These are phyloP conservation scores for Mesembrinibis cayennensis DNA, from an alignment of 2,113 vertebrate species.

Conservation along the genomic window DNA sequence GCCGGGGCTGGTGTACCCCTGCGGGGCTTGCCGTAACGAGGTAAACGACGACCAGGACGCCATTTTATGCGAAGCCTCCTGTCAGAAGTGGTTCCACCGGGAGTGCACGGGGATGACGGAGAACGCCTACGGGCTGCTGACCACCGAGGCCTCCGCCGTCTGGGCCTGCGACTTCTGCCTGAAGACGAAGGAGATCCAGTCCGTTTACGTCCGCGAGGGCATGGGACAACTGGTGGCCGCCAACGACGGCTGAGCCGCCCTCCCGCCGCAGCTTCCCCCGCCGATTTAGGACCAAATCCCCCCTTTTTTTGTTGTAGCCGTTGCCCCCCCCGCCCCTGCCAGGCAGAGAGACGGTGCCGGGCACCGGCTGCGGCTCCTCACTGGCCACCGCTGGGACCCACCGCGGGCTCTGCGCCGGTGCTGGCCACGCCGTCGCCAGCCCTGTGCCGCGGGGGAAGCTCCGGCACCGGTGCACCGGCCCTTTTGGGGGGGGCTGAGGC, in stretches of 20 bases:
- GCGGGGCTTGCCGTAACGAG: slow-evolving; percentile 90
- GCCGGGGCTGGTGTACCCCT: slow-evolving; percentile 86
- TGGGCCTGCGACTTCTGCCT: slow-evolving; percentile 99
- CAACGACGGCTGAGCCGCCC: slow-evolving; percentile 84
- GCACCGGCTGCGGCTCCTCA: not conserved
- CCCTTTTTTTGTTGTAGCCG: slow-evolving; percentile 64
- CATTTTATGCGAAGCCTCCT: slow-evolving; percentile 95
- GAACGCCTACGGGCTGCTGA: slow-evolving; percentile 93
- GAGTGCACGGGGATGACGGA: slow-evolving; percentile 97
- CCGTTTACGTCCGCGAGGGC: slow-evolving; percentile 92
- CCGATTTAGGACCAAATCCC: slow-evolving; percentile 17
- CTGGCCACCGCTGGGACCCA: not conserved
- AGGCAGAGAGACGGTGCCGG: not conserved
- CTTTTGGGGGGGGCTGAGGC: not conserved
- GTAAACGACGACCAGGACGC: slow-evolving; percentile 97
- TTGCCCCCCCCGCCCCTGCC: fast-evolving
- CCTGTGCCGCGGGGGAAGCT: not conserved
- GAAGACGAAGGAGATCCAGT: slow-evolving; percentile 99
- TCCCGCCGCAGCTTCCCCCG: fast-evolving
- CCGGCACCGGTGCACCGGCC: no score
- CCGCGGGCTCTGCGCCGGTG: fast-evolving
- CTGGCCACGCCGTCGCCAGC: fast-evolving
- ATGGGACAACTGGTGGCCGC: slow-evolving; percentile 94
- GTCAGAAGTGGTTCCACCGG: slow-evolving; percentile 97
- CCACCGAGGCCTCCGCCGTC: slow-evolving; percentile 90